Percentiles rank a stretch among this genome's conserved stretches.
Conservation (phyloP, 2,888 invertebrate species). For the Eristalis intricaria region DNA sequence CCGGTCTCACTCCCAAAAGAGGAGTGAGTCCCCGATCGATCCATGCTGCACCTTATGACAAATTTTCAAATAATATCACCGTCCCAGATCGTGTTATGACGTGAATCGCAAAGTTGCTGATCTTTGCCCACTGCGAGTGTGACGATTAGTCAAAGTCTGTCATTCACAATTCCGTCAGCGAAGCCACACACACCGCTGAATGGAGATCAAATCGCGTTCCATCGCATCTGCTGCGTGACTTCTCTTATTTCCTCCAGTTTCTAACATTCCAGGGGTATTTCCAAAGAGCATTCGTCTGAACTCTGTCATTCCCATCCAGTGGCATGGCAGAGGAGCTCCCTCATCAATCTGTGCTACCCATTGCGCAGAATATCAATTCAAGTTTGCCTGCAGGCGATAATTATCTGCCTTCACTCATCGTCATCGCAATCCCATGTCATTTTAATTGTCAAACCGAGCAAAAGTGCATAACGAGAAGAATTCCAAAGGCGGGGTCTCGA, state of each 20-base stretch:
- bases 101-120: neutral
- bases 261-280: neutral
- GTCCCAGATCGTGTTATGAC: neutral
- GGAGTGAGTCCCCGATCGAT: too few species aligned
- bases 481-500: conserved; percentile 19
- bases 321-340: neutral
- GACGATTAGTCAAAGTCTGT: neutral
- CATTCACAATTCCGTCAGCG: neutral
- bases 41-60: neutral
- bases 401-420: neutral
- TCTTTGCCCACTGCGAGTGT: neutral
- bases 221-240: neutral
- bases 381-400: neutral
- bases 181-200: neutral
- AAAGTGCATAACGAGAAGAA: neutral
- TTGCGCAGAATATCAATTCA: neutral
- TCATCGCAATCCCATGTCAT: neutral
- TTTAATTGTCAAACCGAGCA: neutral
- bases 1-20: too few species aligned
- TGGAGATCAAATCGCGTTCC: neutral
- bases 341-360: neutral
- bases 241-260: neutral
- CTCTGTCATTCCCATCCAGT: neutral
- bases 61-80: neutral
- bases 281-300: neutral